Percentiles rank a stretch among this genome's conserved stretches.
Conservation (phyloP, 2,797 vertebrate species). For the Channallabes apus region DNA sequence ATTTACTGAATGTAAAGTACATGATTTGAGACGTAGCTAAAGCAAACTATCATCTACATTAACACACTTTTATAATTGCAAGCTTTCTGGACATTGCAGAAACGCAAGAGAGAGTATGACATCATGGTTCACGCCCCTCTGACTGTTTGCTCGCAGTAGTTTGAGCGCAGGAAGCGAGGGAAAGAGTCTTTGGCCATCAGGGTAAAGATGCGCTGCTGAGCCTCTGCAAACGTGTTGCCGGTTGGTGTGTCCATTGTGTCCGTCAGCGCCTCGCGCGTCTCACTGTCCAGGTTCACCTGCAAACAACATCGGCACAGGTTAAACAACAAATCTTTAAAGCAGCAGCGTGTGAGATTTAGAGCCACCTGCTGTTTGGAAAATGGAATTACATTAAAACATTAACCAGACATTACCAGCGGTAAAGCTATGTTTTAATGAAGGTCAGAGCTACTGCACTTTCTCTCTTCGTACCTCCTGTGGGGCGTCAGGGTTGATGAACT, state of each 20-base stretch:
- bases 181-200: conserved; percentile 84
- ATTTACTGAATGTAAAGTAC: not conserved
- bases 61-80: not conserved
- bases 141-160: conserved; percentile 60
- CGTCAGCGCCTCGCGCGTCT: conserved; percentile 73
- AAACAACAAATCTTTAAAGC: not conserved
- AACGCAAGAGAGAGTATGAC: not conserved
- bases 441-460: not conserved
- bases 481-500: conserved; percentile 74
- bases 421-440: not conserved
- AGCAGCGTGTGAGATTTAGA: not conserved
- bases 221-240: conserved; percentile 68
- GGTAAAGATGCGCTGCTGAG: conserved; percentile 76
- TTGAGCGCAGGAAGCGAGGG: conserved; percentile 78
- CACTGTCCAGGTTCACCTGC: conserved; percentile 81
- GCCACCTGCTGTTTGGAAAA: not conserved
- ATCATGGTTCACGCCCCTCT: conserved; percentile 43
- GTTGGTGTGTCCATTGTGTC: conserved; percentile 64
- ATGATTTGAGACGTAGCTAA: not conserved
- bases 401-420: not conserved
- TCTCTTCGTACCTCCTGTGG: conserved; percentile 72
- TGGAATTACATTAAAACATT: not conserved
- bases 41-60: not conserved
- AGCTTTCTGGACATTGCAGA: not conserved
- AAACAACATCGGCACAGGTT: not conserved